These are phyloP conservation scores for Pachydiplax longipennis DNA, from an alignment of 2,888 invertebrate species.

Conservation along the genomic window DNA sequence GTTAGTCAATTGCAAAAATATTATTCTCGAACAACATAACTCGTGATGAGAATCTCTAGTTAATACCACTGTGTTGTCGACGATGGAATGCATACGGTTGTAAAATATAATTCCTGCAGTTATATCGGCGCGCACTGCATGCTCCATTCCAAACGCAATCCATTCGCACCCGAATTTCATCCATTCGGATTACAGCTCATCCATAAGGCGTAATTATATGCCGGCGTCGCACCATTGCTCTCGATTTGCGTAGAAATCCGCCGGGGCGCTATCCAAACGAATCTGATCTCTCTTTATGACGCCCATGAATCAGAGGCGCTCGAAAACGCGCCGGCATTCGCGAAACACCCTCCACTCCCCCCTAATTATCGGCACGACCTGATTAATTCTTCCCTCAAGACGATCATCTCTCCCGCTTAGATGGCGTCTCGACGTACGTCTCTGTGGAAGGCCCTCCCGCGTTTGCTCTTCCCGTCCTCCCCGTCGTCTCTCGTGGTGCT, in stretches of 20 bases:
- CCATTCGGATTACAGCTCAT: no score
- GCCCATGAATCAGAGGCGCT: neutral
- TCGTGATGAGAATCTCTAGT: no score
- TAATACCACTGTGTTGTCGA: no score
- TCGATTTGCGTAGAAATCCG: neutral
- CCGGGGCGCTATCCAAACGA: neutral
- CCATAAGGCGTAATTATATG: no score
- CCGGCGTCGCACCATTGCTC: neutral
- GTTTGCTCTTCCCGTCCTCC: neutral
- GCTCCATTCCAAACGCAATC: no score
- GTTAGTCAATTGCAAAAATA: no score
- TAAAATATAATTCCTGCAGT: no score
- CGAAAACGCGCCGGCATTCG: neutral
- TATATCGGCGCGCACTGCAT: no score
- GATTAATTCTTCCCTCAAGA: neutral
- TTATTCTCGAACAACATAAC: no score
- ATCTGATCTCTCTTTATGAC: neutral
- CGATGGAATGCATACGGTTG: no score
- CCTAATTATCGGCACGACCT: neutral
- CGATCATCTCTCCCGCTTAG: neutral
- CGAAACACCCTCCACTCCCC: neutral
- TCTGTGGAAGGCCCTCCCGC: neutral
- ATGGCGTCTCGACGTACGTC: neutral
- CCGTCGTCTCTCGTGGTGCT: neutral
- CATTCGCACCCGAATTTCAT: no score